These are phyloP conservation scores for Taurulus bubalis DNA, from an alignment of 2,113 vertebrate genomes.

Conservation along the genomic window DNA sequence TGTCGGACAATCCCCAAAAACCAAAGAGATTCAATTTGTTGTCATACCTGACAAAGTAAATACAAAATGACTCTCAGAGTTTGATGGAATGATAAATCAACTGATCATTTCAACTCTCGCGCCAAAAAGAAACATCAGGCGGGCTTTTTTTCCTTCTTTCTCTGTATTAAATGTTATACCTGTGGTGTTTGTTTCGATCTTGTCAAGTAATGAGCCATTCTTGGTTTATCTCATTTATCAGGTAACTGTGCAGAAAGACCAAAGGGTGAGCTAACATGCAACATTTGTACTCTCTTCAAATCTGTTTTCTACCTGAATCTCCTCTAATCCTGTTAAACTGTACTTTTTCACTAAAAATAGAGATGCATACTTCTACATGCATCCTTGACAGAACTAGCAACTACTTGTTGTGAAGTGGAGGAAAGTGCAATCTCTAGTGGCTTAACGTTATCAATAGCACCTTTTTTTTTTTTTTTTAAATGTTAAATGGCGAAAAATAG, in stretches of 20 bases:
- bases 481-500: neutral
- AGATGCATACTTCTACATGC: neutral
- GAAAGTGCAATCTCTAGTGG: neutral
- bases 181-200: neutral
- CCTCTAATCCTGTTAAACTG: neutral
- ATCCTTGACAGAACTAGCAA: neutral
- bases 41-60: neutral
- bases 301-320: neutral
- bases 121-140: neutral
- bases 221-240: conserved; percentile 6
- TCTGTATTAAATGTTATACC: neutral
- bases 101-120: neutral
- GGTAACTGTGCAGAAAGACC: neutral
- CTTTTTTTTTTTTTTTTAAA: neutral
- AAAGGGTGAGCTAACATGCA: neutral
- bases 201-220: neutral
- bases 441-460: neutral
- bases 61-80: neutral
- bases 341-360: neutral
- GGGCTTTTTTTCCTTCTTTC: neutral
- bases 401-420: neutral
- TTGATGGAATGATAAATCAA: too few relatives aligned
- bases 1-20: neutral
- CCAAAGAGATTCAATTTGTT: neutral
- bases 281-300: neutral